phyloP scores from a whole-genome alignment of 2,113 vertebrate species.

The Zosterops japonicus region DNA sequence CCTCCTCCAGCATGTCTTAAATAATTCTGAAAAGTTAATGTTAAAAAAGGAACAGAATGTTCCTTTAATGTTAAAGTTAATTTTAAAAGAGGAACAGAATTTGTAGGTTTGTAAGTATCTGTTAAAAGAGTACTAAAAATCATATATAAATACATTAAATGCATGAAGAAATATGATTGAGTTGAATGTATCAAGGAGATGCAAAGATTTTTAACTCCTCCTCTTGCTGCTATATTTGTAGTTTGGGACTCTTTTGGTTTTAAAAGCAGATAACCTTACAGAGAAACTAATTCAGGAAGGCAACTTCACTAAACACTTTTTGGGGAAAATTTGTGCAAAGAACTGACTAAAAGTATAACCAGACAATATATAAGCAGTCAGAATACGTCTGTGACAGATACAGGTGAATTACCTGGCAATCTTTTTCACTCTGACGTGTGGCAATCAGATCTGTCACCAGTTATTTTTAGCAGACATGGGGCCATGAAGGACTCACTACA shows the following conservation, averaged over 20 bases:
- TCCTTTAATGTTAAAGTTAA: too few species aligned
- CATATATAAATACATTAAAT: not conserved
- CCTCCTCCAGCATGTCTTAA: not conserved
- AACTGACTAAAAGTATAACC: not conserved
- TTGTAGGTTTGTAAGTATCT: not conserved
- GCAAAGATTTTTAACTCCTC: not conserved
- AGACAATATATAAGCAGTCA: not conserved
- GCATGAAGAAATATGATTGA: not conserved
- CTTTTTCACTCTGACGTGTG: not conserved
- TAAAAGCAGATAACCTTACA: not conserved
- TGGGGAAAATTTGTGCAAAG: not conserved
- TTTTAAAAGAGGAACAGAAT: not conserved
- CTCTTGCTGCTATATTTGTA: not conserved
- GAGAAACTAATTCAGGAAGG: not conserved
- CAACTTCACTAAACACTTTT: not conserved
- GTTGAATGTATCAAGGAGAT: rapidly evolving
- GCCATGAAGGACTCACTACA: not conserved
- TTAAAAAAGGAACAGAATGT: not conserved
- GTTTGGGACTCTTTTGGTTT: not conserved
- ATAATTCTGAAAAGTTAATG: not conserved
- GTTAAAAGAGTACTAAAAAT: not conserved
- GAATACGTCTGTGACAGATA: not conserved
- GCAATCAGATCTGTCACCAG: not conserved
- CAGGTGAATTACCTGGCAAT: not conserved
- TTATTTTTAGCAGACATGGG: not conserved